These are phyloP conservation scores for Megamerina dolium DNA, from an alignment of 2,888 invertebrate genomes.

Conservation along the genomic window DNA sequence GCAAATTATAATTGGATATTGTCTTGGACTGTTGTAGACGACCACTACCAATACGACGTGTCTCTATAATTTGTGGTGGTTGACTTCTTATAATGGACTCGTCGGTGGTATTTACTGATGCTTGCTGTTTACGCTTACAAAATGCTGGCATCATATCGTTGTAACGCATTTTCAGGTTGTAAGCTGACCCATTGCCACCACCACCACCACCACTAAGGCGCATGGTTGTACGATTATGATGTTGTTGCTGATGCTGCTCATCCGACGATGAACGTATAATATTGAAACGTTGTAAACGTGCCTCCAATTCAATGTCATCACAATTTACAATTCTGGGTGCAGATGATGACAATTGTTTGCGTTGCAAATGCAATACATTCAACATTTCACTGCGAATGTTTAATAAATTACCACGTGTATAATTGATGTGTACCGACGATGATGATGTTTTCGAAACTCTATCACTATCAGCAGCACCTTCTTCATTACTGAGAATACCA, in stretches of 20 bases:
- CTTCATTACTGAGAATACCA: no score
- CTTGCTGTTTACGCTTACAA: slow-evolving; percentile 36
- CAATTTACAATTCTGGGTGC: slow-evolving; percentile 37
- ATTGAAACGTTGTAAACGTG: slow-evolving; percentile 32
- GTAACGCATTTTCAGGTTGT: slow-evolving; percentile 12
- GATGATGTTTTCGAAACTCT: no score
- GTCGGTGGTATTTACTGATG: slow-evolving; percentile 28
- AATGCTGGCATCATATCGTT: slow-evolving; percentile 43
- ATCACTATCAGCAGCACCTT: no score
- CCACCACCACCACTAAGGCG: slow-evolving; percentile 1
- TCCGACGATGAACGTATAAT: no score
- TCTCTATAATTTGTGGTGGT: slow-evolving; percentile 36
- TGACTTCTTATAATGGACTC: slow-evolving; percentile 41
- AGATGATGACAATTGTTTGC: slow-evolving; percentile 21
- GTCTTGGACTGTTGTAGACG: slow-evolving; percentile 40
- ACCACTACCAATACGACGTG: slow-evolving; percentile 43
- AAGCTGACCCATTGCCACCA: slow-evolving; percentile 8
- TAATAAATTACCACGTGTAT: slow-evolving; percentile 31
- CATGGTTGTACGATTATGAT: slow-evolving; percentile 1
- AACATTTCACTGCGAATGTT: slow-evolving; percentile 37
- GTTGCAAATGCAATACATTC: slow-evolving; percentile 21
- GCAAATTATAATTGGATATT: no score
- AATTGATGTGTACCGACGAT: no score
- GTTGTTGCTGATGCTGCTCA: slow-evolving; percentile 5
- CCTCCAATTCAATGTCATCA: slow-evolving; percentile 39